phyloP scores from a whole-genome alignment of 2,113 vertebrate genomes.

The Oophaga pumilio region DNA sequence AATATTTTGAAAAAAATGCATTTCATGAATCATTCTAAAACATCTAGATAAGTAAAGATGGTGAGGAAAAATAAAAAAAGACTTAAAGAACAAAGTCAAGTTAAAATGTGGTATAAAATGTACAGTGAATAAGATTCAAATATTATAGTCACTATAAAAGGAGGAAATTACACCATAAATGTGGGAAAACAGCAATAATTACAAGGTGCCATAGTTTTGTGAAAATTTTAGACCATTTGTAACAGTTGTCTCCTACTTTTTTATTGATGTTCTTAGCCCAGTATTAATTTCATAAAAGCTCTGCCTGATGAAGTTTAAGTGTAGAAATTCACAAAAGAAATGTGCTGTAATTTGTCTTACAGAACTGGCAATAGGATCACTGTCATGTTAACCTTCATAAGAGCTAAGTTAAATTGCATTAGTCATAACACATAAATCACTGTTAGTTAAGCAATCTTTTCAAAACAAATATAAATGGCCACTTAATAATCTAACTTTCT shows the following conservation, averaged over 20 bases:
- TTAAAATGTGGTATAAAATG: no score
- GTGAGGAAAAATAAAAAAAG: no score
- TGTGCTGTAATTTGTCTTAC: not conserved
- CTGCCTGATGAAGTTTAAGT: not conserved
- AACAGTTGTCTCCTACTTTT: not conserved
- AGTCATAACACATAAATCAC: constrained; percentile 42
- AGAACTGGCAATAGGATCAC: constrained; percentile 1
- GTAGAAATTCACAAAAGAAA: constrained; percentile 14
- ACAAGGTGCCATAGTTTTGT: no score
- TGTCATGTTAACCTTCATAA: constrained; percentile 20
- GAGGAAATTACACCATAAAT: no score
- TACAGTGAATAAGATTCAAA: no score
- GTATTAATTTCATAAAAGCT: not conserved
- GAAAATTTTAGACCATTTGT: no score
- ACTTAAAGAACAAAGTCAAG: no score
- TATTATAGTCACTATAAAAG: no score
- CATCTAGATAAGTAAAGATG: no score
- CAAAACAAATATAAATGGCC: constrained; percentile 45
- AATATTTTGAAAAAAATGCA: no score
- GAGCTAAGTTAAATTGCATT: constrained; percentile 24
- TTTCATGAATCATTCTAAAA: no score
- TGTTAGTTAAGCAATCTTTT: constrained; percentile 19
- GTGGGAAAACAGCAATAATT: no score
- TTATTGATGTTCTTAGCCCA: not conserved
- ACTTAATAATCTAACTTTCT: constrained; percentile 37